Base-by-base conservation (phyloP, 2,797 vertebrate genomes). In the Phoeniculus purpureus region DNA sequence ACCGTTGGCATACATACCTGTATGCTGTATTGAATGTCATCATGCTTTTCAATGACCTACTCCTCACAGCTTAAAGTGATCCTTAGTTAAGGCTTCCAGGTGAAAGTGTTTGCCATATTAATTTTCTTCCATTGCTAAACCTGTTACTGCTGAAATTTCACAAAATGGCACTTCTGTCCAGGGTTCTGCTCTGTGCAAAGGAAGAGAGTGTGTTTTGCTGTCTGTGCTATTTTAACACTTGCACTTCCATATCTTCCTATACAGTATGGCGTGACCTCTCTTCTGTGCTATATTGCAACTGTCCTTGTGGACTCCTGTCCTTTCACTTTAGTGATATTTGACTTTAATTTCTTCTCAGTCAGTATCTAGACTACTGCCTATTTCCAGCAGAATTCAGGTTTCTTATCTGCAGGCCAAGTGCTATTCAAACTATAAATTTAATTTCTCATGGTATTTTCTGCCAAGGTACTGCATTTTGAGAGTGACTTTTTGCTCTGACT, bases 301-400 rank as follows among this genome's bases (percentile, higher is more conserved):
- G 52, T 75, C 48, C 60, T 90, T 85, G 64, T 64, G 78, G 68
- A 34, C 43, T 81, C 34, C 31, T 86, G 65, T 73, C 60, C 51
- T 88, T 81, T 81, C 22, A 58, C 18, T 85, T 26, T 26, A 56
- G 47, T 0, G 1, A 64, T 75, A 50, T 85, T 94, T 87, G 87
- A 77, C 74, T 92, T 93, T 75, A 79, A 72, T 87, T 85, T 91
- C 51, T 31, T 43, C 81, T 59, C 80, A 26, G 72, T 50, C 66
- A 1, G 0, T 70, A 77, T 67, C 70, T 84, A 71, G 40, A 51
- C 61, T 23, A 21, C 15, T 91, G 12, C 27, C 34, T 78, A 71
- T 86, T 94, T 95, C n/a, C 47, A 85, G 50, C 81, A 37, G 37
- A 68, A 78, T 89, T 94, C 71, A 47, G 29, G 78, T 12, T 27